These are phyloP conservation scores for Oreonectes daqikongensis DNA, from an alignment of 2,797 vertebrate species.

Conservation along the genomic window DNA sequence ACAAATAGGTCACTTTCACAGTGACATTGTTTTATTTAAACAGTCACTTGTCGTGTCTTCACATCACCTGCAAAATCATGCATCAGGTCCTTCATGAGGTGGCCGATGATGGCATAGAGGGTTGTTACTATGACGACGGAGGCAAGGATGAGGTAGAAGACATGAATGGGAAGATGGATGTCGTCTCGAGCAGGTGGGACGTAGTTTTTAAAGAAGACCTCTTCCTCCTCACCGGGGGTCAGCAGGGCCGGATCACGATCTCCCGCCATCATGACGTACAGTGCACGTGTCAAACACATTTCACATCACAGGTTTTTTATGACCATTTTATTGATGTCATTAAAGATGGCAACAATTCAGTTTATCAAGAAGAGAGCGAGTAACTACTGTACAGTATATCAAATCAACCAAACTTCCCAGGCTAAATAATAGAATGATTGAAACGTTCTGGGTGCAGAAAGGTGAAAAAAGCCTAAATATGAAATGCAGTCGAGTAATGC, in stretches of 20 bases:
- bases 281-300: background rate
- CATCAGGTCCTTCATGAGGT: constrained; percentile 90
- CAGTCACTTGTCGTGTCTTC: background rate
- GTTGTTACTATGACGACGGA: constrained; percentile 77
- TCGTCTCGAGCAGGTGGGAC: constrained; percentile 83
- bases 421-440: no score
- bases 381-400: no score
- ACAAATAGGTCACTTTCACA: no score
- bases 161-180: background rate
- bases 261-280: constrained; percentile 17
- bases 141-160: constrained; percentile 73
- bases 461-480: no score
- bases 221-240: constrained; percentile 60
- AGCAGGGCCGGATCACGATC: background rate
- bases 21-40: no score
- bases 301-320: background rate
- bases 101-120: constrained; percentile 91
- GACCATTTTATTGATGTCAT: background rate
- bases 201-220: constrained; percentile 80
- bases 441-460: no score
- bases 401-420: no score
- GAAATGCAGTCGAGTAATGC: background rate
- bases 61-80: constrained; percentile 85
- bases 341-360: background rate
- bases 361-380: background rate